phyloP scores from a whole-genome alignment of 2,888 invertebrate species.

The Hoplodrina blanda region DNA sequence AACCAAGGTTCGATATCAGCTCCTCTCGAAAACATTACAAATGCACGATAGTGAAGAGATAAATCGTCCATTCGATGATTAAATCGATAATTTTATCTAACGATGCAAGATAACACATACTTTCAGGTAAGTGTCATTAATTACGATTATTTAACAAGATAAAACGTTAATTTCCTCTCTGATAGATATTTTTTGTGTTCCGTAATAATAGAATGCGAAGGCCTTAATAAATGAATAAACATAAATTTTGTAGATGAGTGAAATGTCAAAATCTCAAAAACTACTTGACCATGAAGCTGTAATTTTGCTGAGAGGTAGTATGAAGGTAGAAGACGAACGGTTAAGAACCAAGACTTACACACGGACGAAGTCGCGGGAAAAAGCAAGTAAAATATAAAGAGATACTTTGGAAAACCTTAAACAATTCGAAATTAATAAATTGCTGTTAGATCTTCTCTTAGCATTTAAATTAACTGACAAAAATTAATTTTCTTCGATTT shows the following conservation, averaged over 20 bases:
- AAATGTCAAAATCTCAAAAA: not conserved
- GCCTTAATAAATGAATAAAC: not conserved
- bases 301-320: no score
- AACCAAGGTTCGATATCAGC: conserved; percentile 12
- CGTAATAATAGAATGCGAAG: not conserved
- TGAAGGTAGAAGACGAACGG: no score
- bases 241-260: not conserved
- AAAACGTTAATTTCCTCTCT: conserved; percentile 29
- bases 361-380: no score
- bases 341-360: no score
- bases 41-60: conserved; percentile 28
- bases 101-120: conserved; percentile 31
- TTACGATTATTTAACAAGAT: conserved; percentile 26
- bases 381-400: no score
- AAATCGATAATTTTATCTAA: conserved; percentile 37
- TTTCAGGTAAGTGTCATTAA: conserved; percentile 44
- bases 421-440: no score
- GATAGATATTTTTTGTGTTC: not conserved
- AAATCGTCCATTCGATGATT: conserved; percentile 37
- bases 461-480: no score
- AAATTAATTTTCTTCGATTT: no score
- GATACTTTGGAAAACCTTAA: no score
- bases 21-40: conserved; percentile 43
- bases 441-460: no score
- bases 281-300: no score